Evolutionary conservation across 2,113 vertebrate genomes (phyloP).

Genomic region (Tricholaema leucomelas): DNA sequence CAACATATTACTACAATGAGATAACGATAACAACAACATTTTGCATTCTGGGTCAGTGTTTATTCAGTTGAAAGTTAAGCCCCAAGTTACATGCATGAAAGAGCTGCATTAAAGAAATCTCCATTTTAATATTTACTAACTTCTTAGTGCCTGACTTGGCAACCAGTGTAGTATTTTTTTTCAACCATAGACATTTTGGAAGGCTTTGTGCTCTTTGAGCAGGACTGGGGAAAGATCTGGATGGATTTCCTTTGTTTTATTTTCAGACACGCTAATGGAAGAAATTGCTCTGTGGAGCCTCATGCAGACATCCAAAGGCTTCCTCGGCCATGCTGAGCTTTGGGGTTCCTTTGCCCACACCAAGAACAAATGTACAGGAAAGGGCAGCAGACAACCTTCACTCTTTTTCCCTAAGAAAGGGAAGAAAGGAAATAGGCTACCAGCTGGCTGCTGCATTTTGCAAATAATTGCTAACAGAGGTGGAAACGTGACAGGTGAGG

Average conservation of each 20-base stretch:
- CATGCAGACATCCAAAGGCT: background rate
- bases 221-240: background rate
- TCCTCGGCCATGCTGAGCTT: background rate
- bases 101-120: constrained; percentile 8
- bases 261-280: constrained; percentile 29
- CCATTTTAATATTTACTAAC: constrained; percentile 59
- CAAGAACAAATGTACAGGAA: background rate
- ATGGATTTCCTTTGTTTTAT: constrained; percentile 52
- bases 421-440: background rate
- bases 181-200: background rate
- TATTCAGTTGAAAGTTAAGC: constrained; percentile 49
- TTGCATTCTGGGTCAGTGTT: constrained; percentile 21
- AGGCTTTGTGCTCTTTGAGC: constrained; percentile 36
- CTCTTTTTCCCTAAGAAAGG: background rate
- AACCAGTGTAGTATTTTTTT: constrained; percentile 26
- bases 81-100: constrained; percentile 14
- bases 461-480: background rate
- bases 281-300: background rate
- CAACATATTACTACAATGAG: background rate
- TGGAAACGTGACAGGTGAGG: fast-evolving
- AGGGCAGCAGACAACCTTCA: background rate
- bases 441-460: background rate
- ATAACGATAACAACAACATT: background rate
- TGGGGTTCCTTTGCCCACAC: background rate
- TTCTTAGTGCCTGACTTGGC: constrained; percentile 46